These are phyloP conservation scores for Ceratina japonica DNA, from an alignment of 1,140 invertebrate genomes.

Conservation along the genomic window DNA sequence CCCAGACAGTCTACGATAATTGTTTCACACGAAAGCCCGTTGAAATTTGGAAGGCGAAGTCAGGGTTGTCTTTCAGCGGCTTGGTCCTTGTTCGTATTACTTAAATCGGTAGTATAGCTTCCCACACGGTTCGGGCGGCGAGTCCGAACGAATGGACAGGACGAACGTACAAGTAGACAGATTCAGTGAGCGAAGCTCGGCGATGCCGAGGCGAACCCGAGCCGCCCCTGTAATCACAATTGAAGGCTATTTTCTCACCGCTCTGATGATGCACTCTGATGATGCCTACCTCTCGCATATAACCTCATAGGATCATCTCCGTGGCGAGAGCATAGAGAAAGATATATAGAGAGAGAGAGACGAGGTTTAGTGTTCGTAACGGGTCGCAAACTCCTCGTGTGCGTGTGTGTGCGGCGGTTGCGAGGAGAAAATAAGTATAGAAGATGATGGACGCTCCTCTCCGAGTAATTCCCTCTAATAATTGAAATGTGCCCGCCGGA, in stretches of 20 bases:
- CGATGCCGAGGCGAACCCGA: conserved; percentile 68
- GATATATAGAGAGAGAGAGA: conserved; percentile 45
- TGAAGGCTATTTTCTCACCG: conserved; percentile 81
- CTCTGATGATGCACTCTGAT: conserved; percentile 78
- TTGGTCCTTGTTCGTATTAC: conserved; percentile 49
- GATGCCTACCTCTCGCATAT: conserved; percentile 70
- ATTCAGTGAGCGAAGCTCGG: conserved; percentile 60
- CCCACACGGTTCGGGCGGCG: conserved; percentile 49
- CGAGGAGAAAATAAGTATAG: conserved; percentile 78
- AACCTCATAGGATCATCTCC: conserved; percentile 77
- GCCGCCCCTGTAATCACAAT: conserved; percentile 80
- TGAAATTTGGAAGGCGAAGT: neutral
- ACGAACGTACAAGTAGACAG: conserved; percentile 57
- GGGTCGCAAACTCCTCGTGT: conserved; percentile 6
- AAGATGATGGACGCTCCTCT: conserved; percentile 77
- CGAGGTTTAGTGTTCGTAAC: conserved; percentile 63
- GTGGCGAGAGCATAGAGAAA: conserved; percentile 57
- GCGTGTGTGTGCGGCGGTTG: conserved; percentile 60
- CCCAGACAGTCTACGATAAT: no score
- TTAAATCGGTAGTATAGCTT: conserved; percentile 56
- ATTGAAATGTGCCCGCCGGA: conserved; percentile 79
- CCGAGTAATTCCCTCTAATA: conserved; percentile 80
- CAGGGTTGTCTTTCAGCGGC: conserved; percentile 29
- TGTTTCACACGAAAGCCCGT: no score
- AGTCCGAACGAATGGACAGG: conserved; percentile 49